Percentiles rank a stretch among this genome's conserved stretches.
Conservation (phyloP, 2,113 vertebrate genomes). For the Hassar affinis region DNA sequence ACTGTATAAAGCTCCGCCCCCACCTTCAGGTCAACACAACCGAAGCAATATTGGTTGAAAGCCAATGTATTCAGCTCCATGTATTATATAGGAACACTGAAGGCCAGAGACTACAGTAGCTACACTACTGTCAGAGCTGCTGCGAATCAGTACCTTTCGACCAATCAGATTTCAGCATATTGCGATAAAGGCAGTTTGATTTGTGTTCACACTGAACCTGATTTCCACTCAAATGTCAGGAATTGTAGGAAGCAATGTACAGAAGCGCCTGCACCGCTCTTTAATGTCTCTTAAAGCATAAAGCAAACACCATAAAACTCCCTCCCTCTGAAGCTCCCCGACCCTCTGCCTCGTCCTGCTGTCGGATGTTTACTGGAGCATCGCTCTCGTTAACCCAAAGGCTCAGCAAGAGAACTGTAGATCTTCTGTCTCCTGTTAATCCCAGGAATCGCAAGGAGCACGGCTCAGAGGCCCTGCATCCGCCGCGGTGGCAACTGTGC, state of each 20-base stretch:
- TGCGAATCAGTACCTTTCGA: neutral
- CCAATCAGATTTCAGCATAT: neutral
- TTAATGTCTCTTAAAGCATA: neutral
- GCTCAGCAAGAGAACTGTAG: neutral
- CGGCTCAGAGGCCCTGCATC: neutral
- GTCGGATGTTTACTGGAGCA: conserved; percentile 35
- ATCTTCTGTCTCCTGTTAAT: conserved; percentile 22
- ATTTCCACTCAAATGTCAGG: neutral
- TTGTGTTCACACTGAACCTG: neutral
- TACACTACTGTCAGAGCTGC: neutral
- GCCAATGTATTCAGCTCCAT: too few species aligned
- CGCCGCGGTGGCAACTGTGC: neutral
- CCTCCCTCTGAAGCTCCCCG: neutral
- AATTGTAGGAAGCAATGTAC: neutral
- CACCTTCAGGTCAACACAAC: too few species aligned
- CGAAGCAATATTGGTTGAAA: too few species aligned
- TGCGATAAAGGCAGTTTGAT: too few species aligned
- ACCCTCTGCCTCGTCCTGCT: neutral
- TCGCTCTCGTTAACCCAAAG: neutral
- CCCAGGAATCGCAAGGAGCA: conserved; percentile 4
- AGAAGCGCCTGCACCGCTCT: neutral
- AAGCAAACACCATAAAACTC: neutral
- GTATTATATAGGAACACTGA: too few species aligned
- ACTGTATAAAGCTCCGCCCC: too few species aligned
- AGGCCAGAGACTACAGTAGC: too few species aligned